phyloP scores from a whole-genome alignment of 1,140 invertebrate genomes.

The Archivesica marissinica region DNA sequence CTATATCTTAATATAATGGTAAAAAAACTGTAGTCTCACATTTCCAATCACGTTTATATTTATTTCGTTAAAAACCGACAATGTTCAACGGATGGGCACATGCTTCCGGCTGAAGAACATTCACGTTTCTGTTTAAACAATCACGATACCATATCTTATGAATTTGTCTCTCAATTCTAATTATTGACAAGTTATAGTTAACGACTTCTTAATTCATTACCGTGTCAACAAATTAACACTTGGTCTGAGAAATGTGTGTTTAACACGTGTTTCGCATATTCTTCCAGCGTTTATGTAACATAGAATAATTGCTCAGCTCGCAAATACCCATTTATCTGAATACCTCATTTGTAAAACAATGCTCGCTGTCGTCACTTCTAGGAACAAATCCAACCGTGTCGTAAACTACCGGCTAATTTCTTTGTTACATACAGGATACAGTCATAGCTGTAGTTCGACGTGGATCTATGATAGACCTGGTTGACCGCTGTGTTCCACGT shows the following conservation, averaged over 20 bases:
- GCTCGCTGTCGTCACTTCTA: neutral
- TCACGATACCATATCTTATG: too few species aligned
- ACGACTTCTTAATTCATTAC: conserved; percentile 47
- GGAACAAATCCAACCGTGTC: neutral
- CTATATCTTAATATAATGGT: too few species aligned
- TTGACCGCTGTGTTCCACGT: too few species aligned
- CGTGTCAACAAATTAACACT: conserved; percentile 50
- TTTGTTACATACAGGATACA: too few species aligned
- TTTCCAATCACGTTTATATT: too few species aligned
- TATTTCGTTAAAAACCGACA: too few species aligned
- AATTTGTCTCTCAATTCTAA: conserved; percentile 43
- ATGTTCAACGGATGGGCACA: too few species aligned
- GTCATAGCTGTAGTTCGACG: too few species aligned
- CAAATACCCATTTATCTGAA: neutral
- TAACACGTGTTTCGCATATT: conserved; percentile 25
- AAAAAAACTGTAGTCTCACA: too few species aligned
- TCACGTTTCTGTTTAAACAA: too few species aligned
- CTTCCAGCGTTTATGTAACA: conserved; percentile 23
- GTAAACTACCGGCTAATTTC: neutral
- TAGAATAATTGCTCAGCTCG: neutral
- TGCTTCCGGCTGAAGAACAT: too few species aligned
- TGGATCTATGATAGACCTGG: too few species aligned
- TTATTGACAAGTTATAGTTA: conserved; percentile 23
- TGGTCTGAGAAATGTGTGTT: neutral
- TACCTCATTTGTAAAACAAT: conserved; percentile 20